Base-by-base conservation (phyloP, 2,888 invertebrate species). In the Ornithoptera priamus region DNA sequence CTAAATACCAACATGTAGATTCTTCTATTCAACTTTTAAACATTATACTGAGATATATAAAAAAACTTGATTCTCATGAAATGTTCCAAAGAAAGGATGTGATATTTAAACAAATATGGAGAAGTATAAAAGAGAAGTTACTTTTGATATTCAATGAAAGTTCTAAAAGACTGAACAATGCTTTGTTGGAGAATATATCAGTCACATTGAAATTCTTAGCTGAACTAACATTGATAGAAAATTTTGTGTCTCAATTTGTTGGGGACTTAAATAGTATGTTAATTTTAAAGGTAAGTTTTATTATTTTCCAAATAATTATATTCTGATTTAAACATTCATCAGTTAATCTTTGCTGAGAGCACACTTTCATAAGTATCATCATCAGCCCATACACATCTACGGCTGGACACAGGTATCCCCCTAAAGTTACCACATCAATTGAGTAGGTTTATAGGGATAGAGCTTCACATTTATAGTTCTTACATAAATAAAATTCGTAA, bases 1-100 rank as follows among this genome's bases (percentile, higher is more conserved):
- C 88, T 0, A 90, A 89, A 76, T 71, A 74, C 0, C 86, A 83
- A 24, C 85, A 91, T 72, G 74, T 91, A 0, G 88, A 87, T 56
- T 78, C 86, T 0, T 87, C 92, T 0, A 74, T 89, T 2, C 86
- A 90, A 67, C 78, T 92, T 0, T 69, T 92, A 24, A 91, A 83
- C 63, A 80, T 89, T 0, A 75, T 80, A 0, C 69, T 92, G 1
- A 75, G 92, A 2, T 82, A 92, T 67, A 77, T 85, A n/a, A 92
- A 90, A 42, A 92, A 89, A 72, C 74, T 92, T 0, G 90, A 90
- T 72, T 73, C 82, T 0, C 89, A 92, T 69, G 66, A 80, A 0
- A 78, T 88, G 22, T 91, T 90, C 74, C 73, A 84, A 63, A 79
- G 85, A 22, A 89, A 84, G 74, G 89, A 91, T 70, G 81, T 84